These are phyloP conservation scores for Brachyistius frenatus DNA, from an alignment of 2,113 vertebrate genomes.

Conservation along the genomic window DNA sequence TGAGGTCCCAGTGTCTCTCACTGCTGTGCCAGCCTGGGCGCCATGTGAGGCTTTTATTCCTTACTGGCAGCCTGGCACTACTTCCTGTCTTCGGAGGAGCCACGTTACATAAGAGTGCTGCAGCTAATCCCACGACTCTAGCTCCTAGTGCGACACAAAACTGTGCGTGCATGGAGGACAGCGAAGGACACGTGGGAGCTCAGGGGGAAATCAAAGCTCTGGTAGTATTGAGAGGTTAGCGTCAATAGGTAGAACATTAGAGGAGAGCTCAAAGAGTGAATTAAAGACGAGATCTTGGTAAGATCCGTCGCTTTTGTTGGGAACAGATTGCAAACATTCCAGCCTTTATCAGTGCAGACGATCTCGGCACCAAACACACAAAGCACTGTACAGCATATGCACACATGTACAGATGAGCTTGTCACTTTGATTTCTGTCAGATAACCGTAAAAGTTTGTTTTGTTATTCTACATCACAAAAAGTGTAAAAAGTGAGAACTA, in stretches of 20 bases:
- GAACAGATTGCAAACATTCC: not conserved
- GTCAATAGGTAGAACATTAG: not conserved
- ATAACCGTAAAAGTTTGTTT: too few species aligned
- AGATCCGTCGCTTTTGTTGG: not conserved
- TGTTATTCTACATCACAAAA: too few species aligned
- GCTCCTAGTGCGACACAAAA: conserved; percentile 30
- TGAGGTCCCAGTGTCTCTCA: conserved; percentile 30
- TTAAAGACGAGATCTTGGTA: not conserved
- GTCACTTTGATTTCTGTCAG: too few species aligned
- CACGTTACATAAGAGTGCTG: conserved; percentile 70
- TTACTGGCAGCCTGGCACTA: conserved; percentile 42
- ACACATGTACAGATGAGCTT: too few species aligned
- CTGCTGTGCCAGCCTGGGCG: conserved; percentile 42
- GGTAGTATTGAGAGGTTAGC: not conserved
- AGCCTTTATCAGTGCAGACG: not conserved
- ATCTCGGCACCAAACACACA: not conserved
- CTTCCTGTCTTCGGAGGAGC: conserved; percentile 68
- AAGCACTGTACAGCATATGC: too few species aligned
- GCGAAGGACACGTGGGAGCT: conserved; percentile 48
- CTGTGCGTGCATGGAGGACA: conserved; percentile 46
- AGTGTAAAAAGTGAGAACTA: too few species aligned
- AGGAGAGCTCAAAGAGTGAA: not conserved
- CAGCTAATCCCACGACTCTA: conserved; percentile 68
- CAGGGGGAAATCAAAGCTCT: conserved; percentile 40
- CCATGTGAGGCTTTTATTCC: conserved; percentile 61